Evolutionary conservation across 2,113 vertebrate species (phyloP).

Genomic region (Sclerurus mexicanus): DNA sequence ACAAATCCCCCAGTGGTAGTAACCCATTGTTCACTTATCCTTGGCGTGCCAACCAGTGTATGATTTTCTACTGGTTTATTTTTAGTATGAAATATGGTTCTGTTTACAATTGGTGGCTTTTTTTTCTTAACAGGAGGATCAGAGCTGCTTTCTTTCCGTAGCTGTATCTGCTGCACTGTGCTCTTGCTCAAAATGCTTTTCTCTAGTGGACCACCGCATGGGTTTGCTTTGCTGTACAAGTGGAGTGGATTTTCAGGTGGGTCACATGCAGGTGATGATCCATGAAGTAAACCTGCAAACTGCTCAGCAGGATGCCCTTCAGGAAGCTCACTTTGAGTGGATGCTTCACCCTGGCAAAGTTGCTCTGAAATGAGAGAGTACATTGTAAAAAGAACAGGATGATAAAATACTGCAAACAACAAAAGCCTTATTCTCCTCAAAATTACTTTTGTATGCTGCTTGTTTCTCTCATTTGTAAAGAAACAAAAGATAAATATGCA

Average conservation of each 20-base stretch:
- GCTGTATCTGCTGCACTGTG: constrained; percentile 53
- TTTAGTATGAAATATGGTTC: constrained; percentile 92
- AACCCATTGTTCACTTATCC: constrained; percentile 76
- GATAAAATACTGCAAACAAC: not conserved
- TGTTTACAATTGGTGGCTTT: constrained; percentile 91
- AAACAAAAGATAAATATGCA: not conserved
- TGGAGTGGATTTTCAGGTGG: constrained; percentile 91
- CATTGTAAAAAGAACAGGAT: not conserved
- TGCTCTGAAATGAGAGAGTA: constrained; percentile 64
- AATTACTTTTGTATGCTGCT: not conserved
- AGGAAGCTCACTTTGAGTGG: constrained; percentile 76
- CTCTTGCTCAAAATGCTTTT: constrained; percentile 72
- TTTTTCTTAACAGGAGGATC: constrained; percentile 73
- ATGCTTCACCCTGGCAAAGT: constrained; percentile 58
- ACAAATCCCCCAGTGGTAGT: constrained; percentile 77
- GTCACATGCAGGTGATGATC: constrained; percentile 92
- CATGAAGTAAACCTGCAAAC: constrained; percentile 94
- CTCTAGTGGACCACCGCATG: constrained; percentile 21
- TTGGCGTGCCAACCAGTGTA: constrained; percentile 62
- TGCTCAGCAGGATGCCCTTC: constrained; percentile 87
- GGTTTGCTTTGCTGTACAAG: constrained; percentile 81
- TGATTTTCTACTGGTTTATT: constrained; percentile 79
- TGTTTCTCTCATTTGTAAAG: not conserved
- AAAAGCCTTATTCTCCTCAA: not conserved
- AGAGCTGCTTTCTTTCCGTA: constrained; percentile 54